Conservation (phyloP, 2,888 invertebrate species). For the Tenthredo scrophulariae region DNA sequence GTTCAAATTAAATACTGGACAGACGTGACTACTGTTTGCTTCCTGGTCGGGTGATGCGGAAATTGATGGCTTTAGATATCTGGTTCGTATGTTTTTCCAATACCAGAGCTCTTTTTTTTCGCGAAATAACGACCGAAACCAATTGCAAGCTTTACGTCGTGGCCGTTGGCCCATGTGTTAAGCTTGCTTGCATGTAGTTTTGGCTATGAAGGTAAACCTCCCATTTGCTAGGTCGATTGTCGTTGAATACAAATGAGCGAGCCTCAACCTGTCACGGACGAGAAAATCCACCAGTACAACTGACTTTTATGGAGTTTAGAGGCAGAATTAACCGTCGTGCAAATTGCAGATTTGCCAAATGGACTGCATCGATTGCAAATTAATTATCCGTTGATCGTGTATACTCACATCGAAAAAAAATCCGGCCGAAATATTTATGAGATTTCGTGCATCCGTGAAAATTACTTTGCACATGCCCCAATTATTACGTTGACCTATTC, state of each 20-base stretch:
- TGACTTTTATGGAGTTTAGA: slow-evolving; percentile 2
- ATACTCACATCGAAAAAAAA: background rate
- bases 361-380: background rate
- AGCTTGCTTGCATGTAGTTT: slow-evolving; percentile 40
- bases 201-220: slow-evolving; percentile 36
- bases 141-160: slow-evolving; percentile 42
- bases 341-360: slow-evolving; percentile 13
- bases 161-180: slow-evolving; percentile 40
- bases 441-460: background rate
- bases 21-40: background rate
- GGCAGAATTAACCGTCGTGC: background rate
- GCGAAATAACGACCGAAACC: slow-evolving; percentile 22
- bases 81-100: background rate
- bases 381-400: background rate
- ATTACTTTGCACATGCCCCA: background rate
- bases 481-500: background rate
- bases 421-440: background rate
- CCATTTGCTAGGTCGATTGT: slow-evolving; percentile 39
- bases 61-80: background rate
- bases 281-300: slow-evolving; percentile 31
- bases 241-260: slow-evolving; percentile 46
- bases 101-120: background rate
- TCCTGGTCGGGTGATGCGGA: background rate
- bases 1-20: background rate
- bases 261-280: slow-evolving; percentile 27